Percentiles rank a stretch among this genome's conserved stretches.
phyloP scores from a whole-genome alignment of 2,113 vertebrate species.

The Leptosomus discolor region DNA sequence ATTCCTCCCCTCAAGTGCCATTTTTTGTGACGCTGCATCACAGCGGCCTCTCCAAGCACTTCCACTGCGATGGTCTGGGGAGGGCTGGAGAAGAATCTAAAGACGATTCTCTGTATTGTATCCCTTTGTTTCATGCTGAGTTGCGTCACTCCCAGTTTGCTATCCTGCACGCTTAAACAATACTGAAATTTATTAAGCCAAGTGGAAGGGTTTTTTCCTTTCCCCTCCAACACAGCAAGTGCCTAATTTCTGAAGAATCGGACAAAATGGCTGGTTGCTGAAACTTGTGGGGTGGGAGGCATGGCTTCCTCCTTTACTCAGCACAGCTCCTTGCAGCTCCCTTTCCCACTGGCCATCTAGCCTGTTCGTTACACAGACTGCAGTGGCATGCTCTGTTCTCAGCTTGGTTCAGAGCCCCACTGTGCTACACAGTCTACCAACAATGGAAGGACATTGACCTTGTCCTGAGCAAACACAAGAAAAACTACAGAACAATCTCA shows the following conservation, averaged over 20 bases:
- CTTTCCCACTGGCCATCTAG: background rate
- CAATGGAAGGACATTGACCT: background rate
- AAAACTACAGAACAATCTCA: background rate
- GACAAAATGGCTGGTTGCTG: background rate
- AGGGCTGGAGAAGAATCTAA: background rate
- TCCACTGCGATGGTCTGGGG: background rate
- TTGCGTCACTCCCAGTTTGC: background rate
- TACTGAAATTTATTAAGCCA: background rate
- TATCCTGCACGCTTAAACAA: background rate
- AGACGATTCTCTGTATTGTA: background rate
- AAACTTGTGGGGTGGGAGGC: background rate
- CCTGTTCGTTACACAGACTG: background rate
- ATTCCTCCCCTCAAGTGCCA: background rate
- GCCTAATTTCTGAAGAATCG: background rate
- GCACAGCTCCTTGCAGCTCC: background rate
- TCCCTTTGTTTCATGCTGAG: background rate
- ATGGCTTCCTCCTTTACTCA: background rate
- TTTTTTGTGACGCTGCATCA: background rate
- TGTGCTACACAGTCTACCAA: background rate
- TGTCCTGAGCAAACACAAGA: background rate
- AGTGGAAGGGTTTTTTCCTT: background rate
- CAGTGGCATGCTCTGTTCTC: background rate
- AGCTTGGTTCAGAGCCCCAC: background rate
- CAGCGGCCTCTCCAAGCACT: background rate
- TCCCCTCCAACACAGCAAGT: background rate